Base-by-base conservation (phyloP, 2,113 vertebrate species). In the Seriola aureovittata region DNA sequence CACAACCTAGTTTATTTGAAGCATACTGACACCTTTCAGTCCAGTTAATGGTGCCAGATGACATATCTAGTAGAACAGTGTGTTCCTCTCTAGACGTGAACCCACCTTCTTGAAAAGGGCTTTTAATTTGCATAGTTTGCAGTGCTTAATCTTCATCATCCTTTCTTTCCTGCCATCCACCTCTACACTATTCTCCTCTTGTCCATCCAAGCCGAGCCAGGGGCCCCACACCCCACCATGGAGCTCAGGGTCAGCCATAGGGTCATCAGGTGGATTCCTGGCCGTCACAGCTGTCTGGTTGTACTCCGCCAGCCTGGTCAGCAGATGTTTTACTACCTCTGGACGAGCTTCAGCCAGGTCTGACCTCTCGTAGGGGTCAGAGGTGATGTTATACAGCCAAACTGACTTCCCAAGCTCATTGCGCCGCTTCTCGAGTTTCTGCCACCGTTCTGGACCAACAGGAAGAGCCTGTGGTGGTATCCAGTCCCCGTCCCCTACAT, bases 321-420 rank as follows among this genome's bases (percentile, higher is more conserved):
- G 81, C 46, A 99, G 92, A 84, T 96, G 89, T 75, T 97, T 97
- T 70, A 99, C 97, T 0, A 99, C 85, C 0, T 96, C 95, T 0
- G 98, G 97, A 23, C 94, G 94, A 62, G 87, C 85, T 8, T 90
- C 52, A 0, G 97, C 97, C 34, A 97, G 93, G 89, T 99, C 97
- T 44, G 93, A 91, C 9, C 98, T 96, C 80, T 99, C 97, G 0
- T 97, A 99, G 0, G 96, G 97, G 85, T 99, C 98, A 0, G 96
- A 94, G 0, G 95, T 96, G 82, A 99, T 90, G 88, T 99, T 97
- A 93, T 99, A 99, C 42, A 99, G 96, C 97, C 97, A 99, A 4
- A 99, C 92, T 0, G 97, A 97, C 85, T 99, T 97, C 7, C 96
- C 95, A 1, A 91, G 92, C 0, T 95, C 87, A 80, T 96, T 94